Conservation (phyloP, 2,797 vertebrate species). For the Ctenopoma multispine region DNA sequence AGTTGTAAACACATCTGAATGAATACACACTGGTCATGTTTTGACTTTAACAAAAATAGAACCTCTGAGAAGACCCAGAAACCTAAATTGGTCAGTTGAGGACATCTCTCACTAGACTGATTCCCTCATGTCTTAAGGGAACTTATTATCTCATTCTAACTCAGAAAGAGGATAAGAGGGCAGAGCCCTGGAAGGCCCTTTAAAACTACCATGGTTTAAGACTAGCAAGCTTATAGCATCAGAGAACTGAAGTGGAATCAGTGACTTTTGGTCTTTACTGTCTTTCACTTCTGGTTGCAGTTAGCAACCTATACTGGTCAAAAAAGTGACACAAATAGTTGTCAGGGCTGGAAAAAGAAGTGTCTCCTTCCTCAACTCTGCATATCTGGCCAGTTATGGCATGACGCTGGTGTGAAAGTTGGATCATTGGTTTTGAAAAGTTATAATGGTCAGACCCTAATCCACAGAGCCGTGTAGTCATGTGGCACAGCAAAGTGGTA, state of each 20-base stretch:
- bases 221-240: slow-evolving; percentile 55
- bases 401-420: not conserved
- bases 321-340: not conserved
- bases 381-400: not conserved
- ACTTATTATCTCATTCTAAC: slow-evolving; percentile 71
- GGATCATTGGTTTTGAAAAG: not conserved
- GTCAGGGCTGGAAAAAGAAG: not conserved
- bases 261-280: slow-evolving; percentile 42
- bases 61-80: slow-evolving; percentile 8
- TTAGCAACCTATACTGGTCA: slow-evolving; percentile 9
- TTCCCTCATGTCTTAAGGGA: slow-evolving; percentile 55
- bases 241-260: slow-evolving; percentile 33
- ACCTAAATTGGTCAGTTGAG: slow-evolving; percentile 35
- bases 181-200: slow-evolving; percentile 66
- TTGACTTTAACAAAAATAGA: not conserved
- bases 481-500: not conserved
- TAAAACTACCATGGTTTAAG: slow-evolving; percentile 67
- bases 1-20: not conserved
- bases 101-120: slow-evolving; percentile 49
- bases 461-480: not conserved
- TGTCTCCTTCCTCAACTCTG: not conserved
- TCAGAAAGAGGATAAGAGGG: slow-evolving; percentile 67
- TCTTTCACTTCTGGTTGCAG: slow-evolving; percentile 11
- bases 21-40: not conserved
- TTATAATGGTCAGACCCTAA: not conserved